A percentile compares a stretch with the other conserved stretches of the same genome.
phyloP scores from a whole-genome alignment of 2,113 vertebrate genomes.

The Aramus guarauna region DNA sequence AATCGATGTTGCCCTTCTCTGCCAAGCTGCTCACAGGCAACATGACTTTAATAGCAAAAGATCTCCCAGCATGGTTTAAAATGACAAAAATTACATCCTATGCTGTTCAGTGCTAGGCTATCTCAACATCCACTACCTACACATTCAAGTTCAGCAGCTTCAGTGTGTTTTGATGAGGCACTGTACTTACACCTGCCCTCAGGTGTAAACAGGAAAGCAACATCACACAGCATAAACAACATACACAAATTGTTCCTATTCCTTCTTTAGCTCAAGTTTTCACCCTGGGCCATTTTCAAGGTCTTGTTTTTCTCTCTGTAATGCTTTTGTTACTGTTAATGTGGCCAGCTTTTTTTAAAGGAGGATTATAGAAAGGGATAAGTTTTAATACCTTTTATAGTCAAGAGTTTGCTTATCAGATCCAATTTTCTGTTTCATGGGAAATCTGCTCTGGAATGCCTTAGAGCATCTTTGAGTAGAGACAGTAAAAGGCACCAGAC shows the following conservation, averaged over 20 bases:
- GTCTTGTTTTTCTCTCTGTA: background rate
- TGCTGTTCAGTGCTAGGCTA: background rate
- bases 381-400: background rate
- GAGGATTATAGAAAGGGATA: background rate
- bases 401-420: background rate
- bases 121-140: background rate
- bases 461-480: background rate
- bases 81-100: background rate
- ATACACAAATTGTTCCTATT: background rate
- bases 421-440: background rate
- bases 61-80: background rate
- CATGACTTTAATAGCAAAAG: background rate
- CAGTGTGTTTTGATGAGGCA: background rate
- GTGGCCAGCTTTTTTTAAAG: background rate
- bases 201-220: background rate
- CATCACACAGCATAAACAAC: background rate
- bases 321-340: background rate
- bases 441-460: background rate
- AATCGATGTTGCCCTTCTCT: background rate
- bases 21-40: background rate
- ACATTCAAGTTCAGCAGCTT: background rate
- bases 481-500: background rate
- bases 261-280: background rate
- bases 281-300: background rate
- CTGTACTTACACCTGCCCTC: background rate